A percentile compares a stretch with the other conserved stretches of the same genome.
Evolutionary conservation across 1,140 invertebrate species (phyloP).

Genomic region (Drosophila grimshawi): DNA sequence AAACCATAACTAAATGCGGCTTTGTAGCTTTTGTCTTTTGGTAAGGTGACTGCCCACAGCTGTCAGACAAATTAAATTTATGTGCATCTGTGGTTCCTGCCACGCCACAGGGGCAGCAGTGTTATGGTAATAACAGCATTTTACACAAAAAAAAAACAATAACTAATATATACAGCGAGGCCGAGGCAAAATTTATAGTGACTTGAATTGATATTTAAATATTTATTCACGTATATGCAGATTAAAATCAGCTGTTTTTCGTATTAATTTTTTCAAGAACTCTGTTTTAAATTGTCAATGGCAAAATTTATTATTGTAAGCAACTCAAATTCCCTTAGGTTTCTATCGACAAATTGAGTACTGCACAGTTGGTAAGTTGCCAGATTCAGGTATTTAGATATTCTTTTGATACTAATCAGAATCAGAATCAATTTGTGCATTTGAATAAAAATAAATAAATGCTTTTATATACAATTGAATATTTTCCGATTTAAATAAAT

Average conservation of each 20-base stretch:
- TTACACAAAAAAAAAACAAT: conserved; percentile 14
- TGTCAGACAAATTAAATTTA: conserved; percentile 71
- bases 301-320: no score
- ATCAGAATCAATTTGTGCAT: conserved; percentile 10
- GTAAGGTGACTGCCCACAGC: conserved; percentile 31
- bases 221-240: conserved; percentile 26
- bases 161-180: conserved; percentile 16
- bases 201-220: conserved; percentile 68
- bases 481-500: conserved; percentile 2
- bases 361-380: background rate
- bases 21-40: conserved; percentile 48
- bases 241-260: conserved; percentile 44
- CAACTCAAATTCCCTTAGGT: no score
- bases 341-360: conserved; percentile 20
- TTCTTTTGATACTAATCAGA: conserved; percentile 37
- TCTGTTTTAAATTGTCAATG: no score
- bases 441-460: conserved; percentile 27
- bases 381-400: conserved; percentile 15
- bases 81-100: conserved; percentile 50
- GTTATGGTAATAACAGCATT: conserved; percentile 12
- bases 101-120: background rate
- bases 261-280: background rate
- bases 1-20: conserved; percentile 42
- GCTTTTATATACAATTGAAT: conserved; percentile 15
- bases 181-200: conserved; percentile 37